Conservation (phyloP, 2,113 vertebrate genomes). For the Catharus fuscescens region DNA sequence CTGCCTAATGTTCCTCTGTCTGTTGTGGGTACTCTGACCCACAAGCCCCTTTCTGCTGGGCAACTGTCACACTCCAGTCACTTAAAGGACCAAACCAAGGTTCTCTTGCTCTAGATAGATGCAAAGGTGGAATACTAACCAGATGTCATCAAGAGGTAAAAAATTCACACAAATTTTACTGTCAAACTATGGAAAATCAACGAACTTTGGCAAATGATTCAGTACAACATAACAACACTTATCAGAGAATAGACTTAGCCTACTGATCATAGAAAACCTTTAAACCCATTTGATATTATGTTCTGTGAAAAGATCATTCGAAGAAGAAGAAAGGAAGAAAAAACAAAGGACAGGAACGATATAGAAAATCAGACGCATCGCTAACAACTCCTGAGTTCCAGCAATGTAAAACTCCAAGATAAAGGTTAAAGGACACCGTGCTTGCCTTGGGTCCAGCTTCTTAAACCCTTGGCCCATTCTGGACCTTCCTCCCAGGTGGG, state of each 20-base stretch:
- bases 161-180: background rate
- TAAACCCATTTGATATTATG: background rate
- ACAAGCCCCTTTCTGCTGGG: background rate
- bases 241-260: background rate
- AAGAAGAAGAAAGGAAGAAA: background rate
- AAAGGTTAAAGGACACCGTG: background rate
- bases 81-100: background rate
- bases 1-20: background rate
- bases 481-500: background rate
- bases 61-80: background rate
- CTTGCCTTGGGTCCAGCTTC: background rate
- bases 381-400: background rate
- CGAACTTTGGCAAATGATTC: background rate
- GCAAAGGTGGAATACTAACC: background rate
- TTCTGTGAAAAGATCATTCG: background rate
- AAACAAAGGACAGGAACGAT: background rate
- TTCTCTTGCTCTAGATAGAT: background rate
- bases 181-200: background rate
- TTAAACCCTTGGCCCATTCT: background rate
- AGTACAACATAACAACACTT: background rate
- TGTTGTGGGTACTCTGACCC: background rate
- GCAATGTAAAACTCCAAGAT: background rate
- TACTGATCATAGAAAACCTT: background rate
- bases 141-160: background rate
- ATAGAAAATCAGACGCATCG: background rate